Evolutionary conservation across 2,113 vertebrate species (phyloP).

Genomic region (Lepisosteus osseus): DNA sequence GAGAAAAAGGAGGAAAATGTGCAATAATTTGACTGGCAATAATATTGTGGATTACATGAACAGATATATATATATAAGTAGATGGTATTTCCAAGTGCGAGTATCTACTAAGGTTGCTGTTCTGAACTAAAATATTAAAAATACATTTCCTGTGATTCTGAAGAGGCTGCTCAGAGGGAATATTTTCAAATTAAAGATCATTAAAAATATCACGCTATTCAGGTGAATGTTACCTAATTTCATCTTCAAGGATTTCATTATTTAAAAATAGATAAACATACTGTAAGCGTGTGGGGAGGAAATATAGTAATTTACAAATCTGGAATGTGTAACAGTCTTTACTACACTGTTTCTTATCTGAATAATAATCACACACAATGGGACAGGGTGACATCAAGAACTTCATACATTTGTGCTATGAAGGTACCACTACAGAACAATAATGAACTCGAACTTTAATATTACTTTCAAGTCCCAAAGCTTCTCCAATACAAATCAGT

Average conservation of each 20-base stretch:
- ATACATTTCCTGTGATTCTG: not conserved
- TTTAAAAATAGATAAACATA: not conserved
- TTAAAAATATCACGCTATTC: slow-evolving; percentile 1
- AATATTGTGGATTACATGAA: not conserved
- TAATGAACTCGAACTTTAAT: no score
- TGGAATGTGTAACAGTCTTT: no score
- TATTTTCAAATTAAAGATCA: slow-evolving; percentile 8
- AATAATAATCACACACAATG: no score
- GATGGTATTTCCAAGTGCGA: slow-evolving; percentile 12
- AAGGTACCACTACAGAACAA: no score
- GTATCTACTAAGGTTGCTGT: not conserved
- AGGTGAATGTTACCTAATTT: no score
- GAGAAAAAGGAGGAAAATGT: slow-evolving; percentile 23
- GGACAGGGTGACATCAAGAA: no score
- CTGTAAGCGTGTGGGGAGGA: slow-evolving; percentile 37
- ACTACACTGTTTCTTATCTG: no score
- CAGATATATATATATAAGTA: slow-evolving; percentile 11
- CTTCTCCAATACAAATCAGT: not conserved
- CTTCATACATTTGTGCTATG: no score
- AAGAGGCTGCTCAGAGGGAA: not conserved
- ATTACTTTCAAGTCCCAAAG: no score
- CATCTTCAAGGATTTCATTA: no score
- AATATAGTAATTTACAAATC: slow-evolving; percentile 32
- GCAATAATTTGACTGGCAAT: not conserved
- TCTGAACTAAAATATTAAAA: not conserved